Evolutionary conservation across 2,113 vertebrate genomes (phyloP).

Genomic region (Pyxicephalus adspersus): DNA sequence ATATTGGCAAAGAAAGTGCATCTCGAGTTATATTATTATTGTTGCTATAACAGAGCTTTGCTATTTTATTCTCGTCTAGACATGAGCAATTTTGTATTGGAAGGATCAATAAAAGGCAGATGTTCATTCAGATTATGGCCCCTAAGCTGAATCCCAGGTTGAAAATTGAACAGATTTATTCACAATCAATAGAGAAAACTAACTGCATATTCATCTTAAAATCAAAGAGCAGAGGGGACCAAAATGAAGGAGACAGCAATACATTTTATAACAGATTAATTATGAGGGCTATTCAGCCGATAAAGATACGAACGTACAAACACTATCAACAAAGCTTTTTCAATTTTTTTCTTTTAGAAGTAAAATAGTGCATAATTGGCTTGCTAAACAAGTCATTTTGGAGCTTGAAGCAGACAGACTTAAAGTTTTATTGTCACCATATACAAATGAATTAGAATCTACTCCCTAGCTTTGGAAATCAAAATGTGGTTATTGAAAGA

Average conservation of each 20-base stretch:
- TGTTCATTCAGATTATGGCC: constrained; percentile 53
- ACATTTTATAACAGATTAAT: constrained; percentile 32
- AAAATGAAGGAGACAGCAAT: constrained; percentile 40
- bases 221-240: constrained; percentile 36
- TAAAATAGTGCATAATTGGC: constrained; percentile 7
- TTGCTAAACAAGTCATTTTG: constrained; percentile 1
- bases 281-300: background rate
- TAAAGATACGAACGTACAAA: background rate
- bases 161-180: constrained; percentile 45
- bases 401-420: background rate
- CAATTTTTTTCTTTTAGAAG: constrained; percentile 11
- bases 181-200: constrained; percentile 48
- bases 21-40: constrained; percentile 40
- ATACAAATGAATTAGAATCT: background rate
- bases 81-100: constrained; percentile 51
- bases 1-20: constrained; percentile 46
- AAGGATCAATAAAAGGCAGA: constrained; percentile 54
- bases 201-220: constrained; percentile 45
- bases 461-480: background rate
- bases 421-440: background rate
- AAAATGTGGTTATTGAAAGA: background rate
- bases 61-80: constrained; percentile 53
- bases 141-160: constrained; percentile 41
- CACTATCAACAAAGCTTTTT: constrained; percentile 7
- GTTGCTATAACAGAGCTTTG: constrained; percentile 38